Evolutionary conservation across 2,888 invertebrate genomes (phyloP), one percentile per base, ranked within the genome.

Genomic region (Druceiella hillmani): DNA sequence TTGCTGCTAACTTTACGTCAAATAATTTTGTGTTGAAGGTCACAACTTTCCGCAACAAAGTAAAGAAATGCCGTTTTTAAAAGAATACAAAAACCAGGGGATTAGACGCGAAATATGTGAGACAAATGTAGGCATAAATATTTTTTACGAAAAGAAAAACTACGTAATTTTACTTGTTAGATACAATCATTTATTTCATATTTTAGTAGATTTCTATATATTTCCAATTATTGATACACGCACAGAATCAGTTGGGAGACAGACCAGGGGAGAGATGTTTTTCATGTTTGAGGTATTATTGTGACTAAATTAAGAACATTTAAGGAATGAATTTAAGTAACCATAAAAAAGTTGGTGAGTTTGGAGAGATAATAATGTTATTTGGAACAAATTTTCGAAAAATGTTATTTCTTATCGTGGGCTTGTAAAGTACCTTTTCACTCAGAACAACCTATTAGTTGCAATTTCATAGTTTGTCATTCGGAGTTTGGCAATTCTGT

Each of bases 171-270:
- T 17, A 10, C 10, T 31, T 20, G 22, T 32, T 32, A 32, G 17
- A 20, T 32, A 32, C 22, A 32, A 17, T 32, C 32, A 31, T 17
- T 17, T 20, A 17, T 31, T 16, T 31, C 17, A 31, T 32, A 20
- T 32, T 22, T 17, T 32, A 32, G 32, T 22, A 32, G 32, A 11
- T 22, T 32, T 32, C 14, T 9, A 17, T 31, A n/a, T 17, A 33
- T 16, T 33, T 24, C 24, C 25, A 10, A 17, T 17, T 25, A 25
- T 12, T 25, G 25, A 25, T 25, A 11, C 12, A 25, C 25, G 12
- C 10, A 25, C 12, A 12, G 12, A 25, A 12, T 25, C 25, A 12
- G 25, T 25, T 25, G 25, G 25, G 25, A 12, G 25, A 25, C 25
- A 25, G 25, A 25, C 25, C 25, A 25, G 25, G 25, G 25, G 25